Evolutionary conservation across 1,140 invertebrate genomes (phyloP).

Genomic region (Drosophila simulans): DNA sequence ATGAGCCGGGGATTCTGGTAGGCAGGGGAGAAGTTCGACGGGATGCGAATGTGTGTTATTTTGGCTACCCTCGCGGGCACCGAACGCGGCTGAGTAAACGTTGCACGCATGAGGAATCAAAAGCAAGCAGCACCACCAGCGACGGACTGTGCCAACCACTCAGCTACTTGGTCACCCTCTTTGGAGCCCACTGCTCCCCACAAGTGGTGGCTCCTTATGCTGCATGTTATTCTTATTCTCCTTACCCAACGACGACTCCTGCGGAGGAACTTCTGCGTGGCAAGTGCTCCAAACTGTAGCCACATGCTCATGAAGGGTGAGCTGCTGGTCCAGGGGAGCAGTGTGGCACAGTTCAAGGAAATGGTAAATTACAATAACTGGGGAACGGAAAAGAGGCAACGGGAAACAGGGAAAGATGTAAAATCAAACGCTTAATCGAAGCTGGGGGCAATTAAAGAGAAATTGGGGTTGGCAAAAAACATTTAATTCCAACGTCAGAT

Average conservation of each 20-base stretch:
- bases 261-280: background rate
- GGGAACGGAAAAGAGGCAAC: background rate
- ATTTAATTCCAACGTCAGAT: background rate
- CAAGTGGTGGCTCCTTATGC: conserved; percentile 51
- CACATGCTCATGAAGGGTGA: conserved; percentile 23
- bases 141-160: conserved; percentile 10
- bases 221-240: conserved; percentile 26
- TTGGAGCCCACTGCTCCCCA: background rate
- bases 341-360: conserved; percentile 22
- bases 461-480: background rate
- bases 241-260: conserved; percentile 16
- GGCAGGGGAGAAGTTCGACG: conserved; percentile 3
- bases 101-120: conserved; percentile 76
- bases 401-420: conserved; percentile 5
- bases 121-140: conserved; percentile 47
- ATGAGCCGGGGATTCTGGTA: conserved; percentile 1
- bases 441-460: conserved; percentile 22
- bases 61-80: conserved; percentile 47
- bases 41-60: conserved; percentile 37
- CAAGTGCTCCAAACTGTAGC: conserved; percentile 33
- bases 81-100: conserved; percentile 64
- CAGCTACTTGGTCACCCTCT: background rate
- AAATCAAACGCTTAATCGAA: conserved; percentile 28
- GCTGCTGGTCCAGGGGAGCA: conserved; percentile 1
- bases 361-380: conserved; percentile 59